Percentiles rank a stretch among this genome's conserved stretches.
Conservation (phyloP, 2,797 vertebrate species). For the Propithecus deckenii region DNA sequence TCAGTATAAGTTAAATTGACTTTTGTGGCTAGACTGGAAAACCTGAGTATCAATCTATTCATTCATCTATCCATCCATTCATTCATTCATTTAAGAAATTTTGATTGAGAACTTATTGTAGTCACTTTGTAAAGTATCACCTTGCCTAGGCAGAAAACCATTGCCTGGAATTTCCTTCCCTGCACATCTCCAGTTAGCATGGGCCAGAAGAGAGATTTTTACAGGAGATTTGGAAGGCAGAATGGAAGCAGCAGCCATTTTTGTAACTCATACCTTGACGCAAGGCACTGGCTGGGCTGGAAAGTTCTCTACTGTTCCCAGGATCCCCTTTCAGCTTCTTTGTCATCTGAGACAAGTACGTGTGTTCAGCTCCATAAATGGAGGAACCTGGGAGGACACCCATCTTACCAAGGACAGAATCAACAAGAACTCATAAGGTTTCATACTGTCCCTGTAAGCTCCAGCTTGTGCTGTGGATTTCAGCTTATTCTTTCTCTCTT, state of each 20-base stretch:
- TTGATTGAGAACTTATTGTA: background rate
- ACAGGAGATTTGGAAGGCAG: background rate
- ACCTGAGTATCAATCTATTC: background rate
- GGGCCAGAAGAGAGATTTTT: background rate
- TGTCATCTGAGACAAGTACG: background rate
- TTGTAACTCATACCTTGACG: background rate
- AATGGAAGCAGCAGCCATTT: background rate
- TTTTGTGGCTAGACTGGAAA: background rate
- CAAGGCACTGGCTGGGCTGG: background rate
- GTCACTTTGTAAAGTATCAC: background rate
- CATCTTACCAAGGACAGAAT: background rate
- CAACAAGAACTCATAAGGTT: background rate
- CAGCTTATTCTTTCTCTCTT: background rate
- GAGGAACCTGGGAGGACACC: background rate
- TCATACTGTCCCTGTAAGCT: background rate
- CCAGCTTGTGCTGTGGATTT: background rate
- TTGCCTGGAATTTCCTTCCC: background rate
- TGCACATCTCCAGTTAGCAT: background rate
- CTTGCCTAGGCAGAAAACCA: background rate
- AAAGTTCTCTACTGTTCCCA: background rate
- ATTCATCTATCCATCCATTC: background rate
- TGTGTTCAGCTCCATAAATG: background rate
- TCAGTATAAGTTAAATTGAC: background rate
- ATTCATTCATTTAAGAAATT: background rate
- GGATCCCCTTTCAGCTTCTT: background rate